Evolutionary conservation across 2,888 invertebrate genomes (phyloP).

Genomic region (Philereme vetulata): DNA sequence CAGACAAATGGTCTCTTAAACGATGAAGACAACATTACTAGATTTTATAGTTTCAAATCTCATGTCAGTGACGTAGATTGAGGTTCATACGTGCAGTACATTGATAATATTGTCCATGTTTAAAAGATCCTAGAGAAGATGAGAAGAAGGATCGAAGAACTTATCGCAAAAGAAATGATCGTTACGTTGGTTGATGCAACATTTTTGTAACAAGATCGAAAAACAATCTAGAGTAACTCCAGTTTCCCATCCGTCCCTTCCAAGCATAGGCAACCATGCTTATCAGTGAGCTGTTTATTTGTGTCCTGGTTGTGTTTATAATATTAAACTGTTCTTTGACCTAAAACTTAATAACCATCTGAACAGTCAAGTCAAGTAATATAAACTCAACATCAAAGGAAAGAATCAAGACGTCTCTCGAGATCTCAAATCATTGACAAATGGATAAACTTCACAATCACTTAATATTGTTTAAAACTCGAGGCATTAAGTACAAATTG

Average conservation of each 20-base stretch:
- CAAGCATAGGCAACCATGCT: conserved; percentile 42
- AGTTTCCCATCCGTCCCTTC: conserved; percentile 36
- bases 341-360: background rate
- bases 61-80: conserved; percentile 29
- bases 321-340: conserved; percentile 17
- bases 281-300: conserved; percentile 22
- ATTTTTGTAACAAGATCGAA: background rate
- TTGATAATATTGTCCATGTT: conserved; percentile 49
- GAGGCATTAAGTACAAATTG: conserved; percentile 32
- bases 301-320: conserved; percentile 36
- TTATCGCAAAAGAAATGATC: background rate
- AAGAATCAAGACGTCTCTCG: conserved; percentile 9
- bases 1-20: conserved; percentile 77
- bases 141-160: conserved; percentile 21
- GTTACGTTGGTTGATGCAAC: background rate
- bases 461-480: conserved; percentile 19
- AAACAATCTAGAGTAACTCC: conserved; percentile 15
- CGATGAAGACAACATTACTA: conserved; percentile 31
- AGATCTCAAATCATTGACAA: conserved; percentile 33
- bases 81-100: conserved; percentile 33
- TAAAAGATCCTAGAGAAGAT: conserved; percentile 23
- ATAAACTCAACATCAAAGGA: conserved; percentile 38
- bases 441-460: conserved; percentile 11
- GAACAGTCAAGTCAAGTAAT: conserved; percentile 28
- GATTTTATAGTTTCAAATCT: conserved; percentile 32